These are phyloP conservation scores for Pygoscelis adeliae DNA, from an alignment of 2,113 vertebrate species.

Conservation along the genomic window DNA sequence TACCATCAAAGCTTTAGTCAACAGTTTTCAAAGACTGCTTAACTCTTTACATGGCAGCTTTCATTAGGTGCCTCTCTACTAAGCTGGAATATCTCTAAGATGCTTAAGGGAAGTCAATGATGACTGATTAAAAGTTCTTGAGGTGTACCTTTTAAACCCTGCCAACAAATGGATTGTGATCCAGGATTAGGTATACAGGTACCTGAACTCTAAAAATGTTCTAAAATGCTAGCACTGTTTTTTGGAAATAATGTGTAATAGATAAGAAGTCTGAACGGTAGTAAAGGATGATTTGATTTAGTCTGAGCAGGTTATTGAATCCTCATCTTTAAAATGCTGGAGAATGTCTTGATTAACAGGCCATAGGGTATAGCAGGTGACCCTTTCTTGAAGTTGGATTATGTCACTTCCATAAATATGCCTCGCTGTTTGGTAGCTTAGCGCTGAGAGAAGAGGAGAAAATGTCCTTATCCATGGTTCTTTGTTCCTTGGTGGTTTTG, in stretches of 20 bases:
- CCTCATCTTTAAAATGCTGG: not conserved
- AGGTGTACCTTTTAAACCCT: not conserved
- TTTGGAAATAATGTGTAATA: not conserved
- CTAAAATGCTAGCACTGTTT: not conserved
- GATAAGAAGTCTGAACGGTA: not conserved
- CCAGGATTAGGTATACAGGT: not conserved
- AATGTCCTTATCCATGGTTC: not conserved
- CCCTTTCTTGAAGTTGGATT: not conserved
- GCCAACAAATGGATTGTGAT: not conserved
- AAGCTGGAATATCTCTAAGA: not conserved
- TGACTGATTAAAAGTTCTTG: not conserved
- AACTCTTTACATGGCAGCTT: not conserved
- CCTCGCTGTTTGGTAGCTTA: not conserved
- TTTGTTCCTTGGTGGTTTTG: not conserved
- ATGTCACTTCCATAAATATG: not conserved
- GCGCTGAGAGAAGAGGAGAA: not conserved
- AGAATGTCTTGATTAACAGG: not conserved
- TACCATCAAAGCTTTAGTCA: not conserved
- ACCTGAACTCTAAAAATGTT: not conserved
- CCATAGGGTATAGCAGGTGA: not conserved
- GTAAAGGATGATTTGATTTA: not conserved
- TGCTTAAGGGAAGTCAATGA: not conserved
- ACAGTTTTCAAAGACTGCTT: not conserved
- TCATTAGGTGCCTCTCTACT: not conserved
- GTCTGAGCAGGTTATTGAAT: not conserved